A percentile compares a stretch with the other conserved stretches of the same genome.
Evolutionary conservation across 2,797 vertebrate species (phyloP).

Genomic region (Takifugu rubripes): DNA sequence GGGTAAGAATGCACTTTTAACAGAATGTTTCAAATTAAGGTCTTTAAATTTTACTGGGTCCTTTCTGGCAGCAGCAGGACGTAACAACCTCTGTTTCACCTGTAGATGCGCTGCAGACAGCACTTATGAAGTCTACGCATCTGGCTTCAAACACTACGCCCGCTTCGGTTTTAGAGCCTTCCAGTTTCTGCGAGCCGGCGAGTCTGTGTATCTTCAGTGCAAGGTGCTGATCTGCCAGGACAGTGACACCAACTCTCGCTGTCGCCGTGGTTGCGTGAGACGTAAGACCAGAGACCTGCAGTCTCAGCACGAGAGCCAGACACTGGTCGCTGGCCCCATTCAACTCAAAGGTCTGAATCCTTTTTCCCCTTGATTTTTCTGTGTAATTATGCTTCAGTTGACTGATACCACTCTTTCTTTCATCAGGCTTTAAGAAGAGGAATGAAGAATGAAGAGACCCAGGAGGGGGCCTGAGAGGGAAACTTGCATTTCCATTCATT

Average conservation of each 20-base stretch:
- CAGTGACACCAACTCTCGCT: conserved; percentile 58
- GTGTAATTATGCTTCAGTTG: too few relatives aligned
- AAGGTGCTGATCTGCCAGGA: conserved; percentile 72
- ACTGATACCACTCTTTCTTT: conserved; percentile 8
- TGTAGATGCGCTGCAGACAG: conserved; percentile 77
- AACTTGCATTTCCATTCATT: background rate
- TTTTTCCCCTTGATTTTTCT: background rate
- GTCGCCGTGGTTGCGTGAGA: conserved; percentile 51
- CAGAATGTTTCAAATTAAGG: background rate
- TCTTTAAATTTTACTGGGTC: too few relatives aligned
- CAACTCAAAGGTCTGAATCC: conserved; percentile 59
- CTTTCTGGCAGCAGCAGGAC: background rate
- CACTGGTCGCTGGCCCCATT: conserved; percentile 74
- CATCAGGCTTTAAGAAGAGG: conserved; percentile 39
- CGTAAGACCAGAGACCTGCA: conserved; percentile 61
- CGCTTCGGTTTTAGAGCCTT: conserved; percentile 75
- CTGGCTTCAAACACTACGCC: conserved; percentile 12
- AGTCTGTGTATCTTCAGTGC: conserved; percentile 78
- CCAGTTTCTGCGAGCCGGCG: conserved; percentile 75
- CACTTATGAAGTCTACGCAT: conserved; percentile 49
- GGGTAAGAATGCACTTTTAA: conserved; percentile 67
- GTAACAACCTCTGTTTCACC: conserved; percentile 14
- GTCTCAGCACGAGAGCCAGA: conserved; percentile 54
- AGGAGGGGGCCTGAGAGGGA: conserved; percentile 16
- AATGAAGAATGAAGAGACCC: conserved; percentile 18